Percentiles rank a stretch among this genome's conserved stretches.
These are phyloP conservation scores for Pholis gunnellus DNA, from an alignment of 2,113 vertebrate genomes.

Conservation along the genomic window DNA sequence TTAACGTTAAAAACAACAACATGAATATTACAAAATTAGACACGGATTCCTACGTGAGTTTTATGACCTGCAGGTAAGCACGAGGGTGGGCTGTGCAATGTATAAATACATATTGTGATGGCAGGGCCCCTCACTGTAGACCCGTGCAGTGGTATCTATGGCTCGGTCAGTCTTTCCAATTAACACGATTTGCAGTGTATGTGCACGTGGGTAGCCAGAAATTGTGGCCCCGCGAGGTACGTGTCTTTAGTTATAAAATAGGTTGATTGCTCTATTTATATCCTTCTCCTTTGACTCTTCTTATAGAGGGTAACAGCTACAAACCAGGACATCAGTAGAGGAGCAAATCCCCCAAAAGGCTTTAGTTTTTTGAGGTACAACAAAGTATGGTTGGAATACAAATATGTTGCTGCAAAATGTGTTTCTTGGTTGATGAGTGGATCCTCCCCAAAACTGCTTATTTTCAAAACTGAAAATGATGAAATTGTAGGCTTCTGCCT, in stretches of 20 bases:
- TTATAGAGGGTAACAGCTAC: not conserved
- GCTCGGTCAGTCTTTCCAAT: not conserved
- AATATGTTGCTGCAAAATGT: too few species aligned
- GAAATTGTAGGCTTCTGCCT: not conserved
- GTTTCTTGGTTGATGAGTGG: too few species aligned
- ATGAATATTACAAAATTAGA: not conserved
- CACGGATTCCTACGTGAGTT: not conserved
- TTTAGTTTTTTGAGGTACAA: not conserved
- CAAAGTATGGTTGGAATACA: not conserved
- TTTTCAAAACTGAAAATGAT: not conserved
- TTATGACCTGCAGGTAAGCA: not conserved
- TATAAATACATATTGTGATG: not conserved
- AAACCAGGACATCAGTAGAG: not conserved
- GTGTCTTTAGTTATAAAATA: not conserved
- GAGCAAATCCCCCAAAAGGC: not conserved
- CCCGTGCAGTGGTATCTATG: not conserved
- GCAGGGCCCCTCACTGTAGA: not conserved
- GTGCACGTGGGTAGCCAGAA: not conserved
- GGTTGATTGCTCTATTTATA: not conserved
- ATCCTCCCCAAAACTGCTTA: too few species aligned
- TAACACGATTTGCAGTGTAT: not conserved
- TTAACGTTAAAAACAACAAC: not conserved
- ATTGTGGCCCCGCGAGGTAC: not conserved
- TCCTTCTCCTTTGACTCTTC: not conserved
- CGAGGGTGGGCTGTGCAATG: not conserved